Conservation (phyloP, 1,140 invertebrate genomes). For the Thaumetopoea pityocampa region DNA sequence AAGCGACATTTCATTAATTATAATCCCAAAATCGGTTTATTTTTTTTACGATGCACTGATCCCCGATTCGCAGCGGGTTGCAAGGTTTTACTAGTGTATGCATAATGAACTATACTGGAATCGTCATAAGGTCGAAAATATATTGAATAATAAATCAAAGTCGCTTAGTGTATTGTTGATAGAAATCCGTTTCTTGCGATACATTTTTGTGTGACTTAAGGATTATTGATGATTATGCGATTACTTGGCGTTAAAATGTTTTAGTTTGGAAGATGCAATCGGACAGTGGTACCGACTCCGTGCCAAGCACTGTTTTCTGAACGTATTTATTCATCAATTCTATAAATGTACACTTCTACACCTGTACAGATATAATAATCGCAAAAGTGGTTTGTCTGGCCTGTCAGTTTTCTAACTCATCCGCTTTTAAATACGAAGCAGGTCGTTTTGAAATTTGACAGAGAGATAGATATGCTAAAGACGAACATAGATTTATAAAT, state of each 20-base stretch:
- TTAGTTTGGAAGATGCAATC: slow-evolving; percentile 12
- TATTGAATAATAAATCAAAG: neutral
- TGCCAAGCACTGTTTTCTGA: too few relatives aligned
- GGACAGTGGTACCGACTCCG: too few relatives aligned
- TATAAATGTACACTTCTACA: too few relatives aligned
- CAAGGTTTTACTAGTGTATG: slow-evolving; percentile 10
- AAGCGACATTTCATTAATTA: slow-evolving; percentile 52
- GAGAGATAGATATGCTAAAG: too few relatives aligned
- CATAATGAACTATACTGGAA: slow-evolving; percentile 2
- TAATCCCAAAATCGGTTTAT: slow-evolving; percentile 41
- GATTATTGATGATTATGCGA: slow-evolving; percentile 59
- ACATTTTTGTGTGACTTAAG: slow-evolving; percentile 39
- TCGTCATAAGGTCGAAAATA: neutral
- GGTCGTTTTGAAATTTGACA: too few relatives aligned
- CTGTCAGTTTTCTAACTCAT: too few relatives aligned
- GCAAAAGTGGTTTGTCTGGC: too few relatives aligned
- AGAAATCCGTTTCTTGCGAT: slow-evolving; percentile 30
- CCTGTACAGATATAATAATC: too few relatives aligned
- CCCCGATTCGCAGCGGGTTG: slow-evolving; percentile 39
- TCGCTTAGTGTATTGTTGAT: slow-evolving; percentile 20
- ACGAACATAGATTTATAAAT: too few relatives aligned
- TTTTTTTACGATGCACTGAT: slow-evolving; percentile 30
- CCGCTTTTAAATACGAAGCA: too few relatives aligned
- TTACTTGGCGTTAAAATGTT: slow-evolving; percentile 38
- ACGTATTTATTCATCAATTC: too few relatives aligned